Evolutionary conservation across 2,888 invertebrate species (phyloP), one percentile per base, ranked within the genome.

Genomic region (Hanleya hanleyi): DNA sequence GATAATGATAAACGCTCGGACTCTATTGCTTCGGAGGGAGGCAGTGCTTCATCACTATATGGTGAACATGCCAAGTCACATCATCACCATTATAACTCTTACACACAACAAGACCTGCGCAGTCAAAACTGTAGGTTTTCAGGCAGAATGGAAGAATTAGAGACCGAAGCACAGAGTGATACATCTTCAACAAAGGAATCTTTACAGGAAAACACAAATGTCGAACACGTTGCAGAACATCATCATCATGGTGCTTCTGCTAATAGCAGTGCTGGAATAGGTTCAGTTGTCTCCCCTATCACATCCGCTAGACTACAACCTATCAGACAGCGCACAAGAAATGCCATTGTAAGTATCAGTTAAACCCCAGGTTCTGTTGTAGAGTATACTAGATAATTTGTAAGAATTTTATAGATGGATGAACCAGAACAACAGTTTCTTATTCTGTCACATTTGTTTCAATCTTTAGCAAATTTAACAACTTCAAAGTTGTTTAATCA

Each of bases 271-370:
- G 36, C 15, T 37, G 64, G 64, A 35, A 64, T 37, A 18, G 35
- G 38, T n/a, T 22, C n/a, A 18, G 65, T 80, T 51, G 79, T 81
- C 5, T 83, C 87, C 26, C 95, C 95, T 4, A 91, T 98, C 7
- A 94, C 93, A 87, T 94, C 97, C 0, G 92, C 93, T 71, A 92
- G 97, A 79, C 92, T 98, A 41, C 93, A 95, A 64, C 94, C 95
- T 0, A 96, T 96, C 37, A 93, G 96, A 67, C 96, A 97, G 88
- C 94, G 94, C 89, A 96, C 96, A 0, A 95, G 96, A 91, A 96
- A 95, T 92, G 96, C 95, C 12, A 93, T 97, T 77, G 92, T 97
- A 79, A 95, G 95, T 77, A 49, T 70, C n/a, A n/a, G n/a, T n/a
- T n/a, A n/a, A n/a, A n/a, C n/a, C n/a, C n/a, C n/a, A n/a, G n/a